Evolutionary conservation across 2,888 invertebrate genomes (phyloP).

Genomic region (Eretmocerus hayati): DNA sequence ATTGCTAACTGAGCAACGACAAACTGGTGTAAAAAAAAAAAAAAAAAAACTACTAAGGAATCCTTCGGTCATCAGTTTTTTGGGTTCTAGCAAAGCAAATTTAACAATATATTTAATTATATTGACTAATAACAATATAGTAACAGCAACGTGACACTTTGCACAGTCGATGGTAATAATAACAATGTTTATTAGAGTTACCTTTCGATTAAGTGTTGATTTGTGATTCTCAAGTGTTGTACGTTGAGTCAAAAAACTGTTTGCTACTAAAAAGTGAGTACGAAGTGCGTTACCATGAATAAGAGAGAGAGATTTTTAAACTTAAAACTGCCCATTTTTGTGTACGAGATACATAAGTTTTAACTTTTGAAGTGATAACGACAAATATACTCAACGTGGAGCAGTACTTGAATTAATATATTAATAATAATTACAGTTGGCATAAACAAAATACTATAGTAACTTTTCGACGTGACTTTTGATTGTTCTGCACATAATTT

Average conservation of each 20-base stretch:
- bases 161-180: conserved; percentile 25
- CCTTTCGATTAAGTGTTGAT: conserved; percentile 12
- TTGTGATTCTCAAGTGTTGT: conserved; percentile 6
- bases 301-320: conserved; percentile 19
- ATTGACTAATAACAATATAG: conserved; percentile 27
- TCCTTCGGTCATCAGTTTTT: no score
- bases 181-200: conserved; percentile 21
- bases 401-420: no score
- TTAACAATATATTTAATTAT: conserved; percentile 17
- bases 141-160: conserved; percentile 27
- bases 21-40: no score
- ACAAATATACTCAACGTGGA: no score
- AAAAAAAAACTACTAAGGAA: no score
- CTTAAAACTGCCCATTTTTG: no score
- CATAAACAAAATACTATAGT: no score
- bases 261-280: conserved; percentile 15
- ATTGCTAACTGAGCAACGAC: neutral
- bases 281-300: conserved; percentile 15
- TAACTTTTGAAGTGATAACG: no score
- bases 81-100: conserved; percentile 19
- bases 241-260: conserved; percentile 17
- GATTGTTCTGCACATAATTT: no score
- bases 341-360: no score
- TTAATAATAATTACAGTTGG: no score
- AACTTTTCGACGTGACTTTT: no score